Evolutionary conservation across 2,888 invertebrate genomes (phyloP).

Genomic region (Ophonus ardosiacus): DNA sequence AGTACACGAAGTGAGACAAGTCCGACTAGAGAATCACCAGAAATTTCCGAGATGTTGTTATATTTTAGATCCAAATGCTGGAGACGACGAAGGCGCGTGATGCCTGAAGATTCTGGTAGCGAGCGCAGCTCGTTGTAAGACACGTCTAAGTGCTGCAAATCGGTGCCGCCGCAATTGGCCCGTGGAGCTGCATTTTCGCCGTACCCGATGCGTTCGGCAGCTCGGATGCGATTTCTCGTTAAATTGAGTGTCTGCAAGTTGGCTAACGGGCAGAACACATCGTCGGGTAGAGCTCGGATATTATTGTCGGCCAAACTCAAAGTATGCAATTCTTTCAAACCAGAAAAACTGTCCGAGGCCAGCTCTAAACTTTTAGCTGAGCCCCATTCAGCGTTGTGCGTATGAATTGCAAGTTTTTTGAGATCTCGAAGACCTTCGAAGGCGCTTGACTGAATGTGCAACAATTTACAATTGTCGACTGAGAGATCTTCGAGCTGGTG

Average conservation of each 20-base stretch:
- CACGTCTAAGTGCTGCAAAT: conserved; percentile 87
- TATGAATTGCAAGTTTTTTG: conserved; percentile 87
- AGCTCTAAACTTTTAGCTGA: conserved; percentile 86
- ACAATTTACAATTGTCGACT: conserved; percentile 88
- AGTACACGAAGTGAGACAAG: conserved; percentile 87
- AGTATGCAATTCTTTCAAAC: conserved; percentile 87
- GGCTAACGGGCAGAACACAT: conserved; percentile 87
- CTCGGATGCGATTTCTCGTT: conserved; percentile 89
- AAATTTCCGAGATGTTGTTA: conserved; percentile 89
- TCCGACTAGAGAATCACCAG: conserved; percentile 87
- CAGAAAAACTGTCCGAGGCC: conserved; percentile 84
- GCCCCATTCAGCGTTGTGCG: conserved; percentile 89
- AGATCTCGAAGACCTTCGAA: conserved; percentile 89
- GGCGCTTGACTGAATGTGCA: conserved; percentile 85
- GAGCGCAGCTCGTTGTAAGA: conserved; percentile 88
- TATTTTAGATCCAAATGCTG: conserved; percentile 89
- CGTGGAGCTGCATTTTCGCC: conserved; percentile 71
- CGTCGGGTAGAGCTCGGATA: conserved; percentile 87
- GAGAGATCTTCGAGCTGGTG: conserved; percentile 86
- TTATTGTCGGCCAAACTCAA: conserved; percentile 91
- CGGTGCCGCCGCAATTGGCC: conserved; percentile 82
- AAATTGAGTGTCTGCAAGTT: conserved; percentile 90
- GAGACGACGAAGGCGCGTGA: conserved; percentile 86
- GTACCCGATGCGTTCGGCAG: conserved; percentile 87
- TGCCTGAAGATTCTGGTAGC: conserved; percentile 84